These are phyloP conservation scores for Abrostola triplasia DNA, from an alignment of 2,888 invertebrate species.

Conservation along the genomic window DNA sequence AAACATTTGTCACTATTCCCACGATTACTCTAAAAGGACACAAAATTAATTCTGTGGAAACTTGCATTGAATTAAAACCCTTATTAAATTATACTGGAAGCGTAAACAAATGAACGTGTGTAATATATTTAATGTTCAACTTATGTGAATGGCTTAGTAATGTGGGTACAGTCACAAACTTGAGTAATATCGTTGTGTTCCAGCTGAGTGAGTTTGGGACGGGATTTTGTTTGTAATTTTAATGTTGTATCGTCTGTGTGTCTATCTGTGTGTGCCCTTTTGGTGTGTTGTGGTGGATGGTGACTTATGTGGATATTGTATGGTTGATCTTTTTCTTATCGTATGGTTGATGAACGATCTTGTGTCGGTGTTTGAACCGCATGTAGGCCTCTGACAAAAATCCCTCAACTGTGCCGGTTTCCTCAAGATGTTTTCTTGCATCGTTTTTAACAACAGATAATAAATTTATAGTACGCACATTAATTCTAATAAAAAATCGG, in stretches of 20 bases:
- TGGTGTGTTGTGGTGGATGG: too few species aligned
- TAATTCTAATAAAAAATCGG: too few species aligned
- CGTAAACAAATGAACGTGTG: constrained; percentile 53
- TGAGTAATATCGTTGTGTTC: constrained; percentile 30
- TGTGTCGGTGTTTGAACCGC: too few species aligned
- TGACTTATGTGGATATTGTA: too few species aligned
- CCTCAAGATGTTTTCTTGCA: too few species aligned
- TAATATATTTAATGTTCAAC: constrained; percentile 57
- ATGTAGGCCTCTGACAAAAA: too few species aligned
- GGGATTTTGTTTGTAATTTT: constrained; percentile 32
- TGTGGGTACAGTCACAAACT: constrained; percentile 49
- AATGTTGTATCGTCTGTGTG: constrained; percentile 6
- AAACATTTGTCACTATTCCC: constrained; percentile 10
- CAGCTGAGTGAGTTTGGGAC: constrained; percentile 24
- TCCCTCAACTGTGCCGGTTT: too few species aligned
- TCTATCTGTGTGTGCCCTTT: too few species aligned
- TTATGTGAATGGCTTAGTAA: constrained; percentile 40
- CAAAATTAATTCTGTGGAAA: constrained; percentile 37
- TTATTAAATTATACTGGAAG: constrained; percentile 57
- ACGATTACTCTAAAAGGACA: constrained; percentile 20
- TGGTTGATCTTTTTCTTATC: too few species aligned
- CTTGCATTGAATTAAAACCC: constrained; percentile 59
- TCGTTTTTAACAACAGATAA: too few species aligned
- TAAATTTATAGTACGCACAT: too few species aligned
- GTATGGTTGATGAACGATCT: too few species aligned